These are phyloP conservation scores for Gobionotothen gibberifrons DNA, from an alignment of 2,797 vertebrate genomes.

Conservation along the genomic window DNA sequence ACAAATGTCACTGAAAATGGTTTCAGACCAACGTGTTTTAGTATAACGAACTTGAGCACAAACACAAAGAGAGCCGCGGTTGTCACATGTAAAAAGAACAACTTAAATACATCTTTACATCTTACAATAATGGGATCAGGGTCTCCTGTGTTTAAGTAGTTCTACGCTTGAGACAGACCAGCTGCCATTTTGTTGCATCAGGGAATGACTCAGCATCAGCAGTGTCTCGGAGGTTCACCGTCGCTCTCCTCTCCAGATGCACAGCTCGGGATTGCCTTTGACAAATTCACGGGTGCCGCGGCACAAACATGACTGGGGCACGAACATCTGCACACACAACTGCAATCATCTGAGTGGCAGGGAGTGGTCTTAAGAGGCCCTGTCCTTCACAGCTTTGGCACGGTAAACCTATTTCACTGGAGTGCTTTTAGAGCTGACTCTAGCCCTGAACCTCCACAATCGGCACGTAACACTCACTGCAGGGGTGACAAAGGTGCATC, in stretches of 20 bases:
- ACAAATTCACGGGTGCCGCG: constrained; percentile 53
- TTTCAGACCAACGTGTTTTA: constrained; percentile 4
- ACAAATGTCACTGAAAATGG: constrained; percentile 3
- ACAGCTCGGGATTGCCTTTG: constrained; percentile 54
- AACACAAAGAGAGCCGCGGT: constrained; percentile 16
- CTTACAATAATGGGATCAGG: constrained; percentile 42
- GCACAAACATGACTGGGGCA: constrained; percentile 57
- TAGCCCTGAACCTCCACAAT: constrained; percentile 80
- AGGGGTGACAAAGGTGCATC: constrained; percentile 85
- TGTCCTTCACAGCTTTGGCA: constrained; percentile 83
- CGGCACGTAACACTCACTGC: constrained; percentile 83
- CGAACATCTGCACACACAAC: constrained; percentile 76
- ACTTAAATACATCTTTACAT: constrained; percentile 28
- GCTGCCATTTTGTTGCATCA: constrained; percentile 73
- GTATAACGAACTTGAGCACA: not conserved
- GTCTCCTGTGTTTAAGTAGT: constrained; percentile 46
- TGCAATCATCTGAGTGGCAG: constrained; percentile 74
- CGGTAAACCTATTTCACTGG: constrained; percentile 83
- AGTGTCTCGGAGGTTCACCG: constrained; percentile 56
- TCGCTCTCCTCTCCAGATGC: constrained; percentile 44
- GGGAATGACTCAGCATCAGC: constrained; percentile 78
- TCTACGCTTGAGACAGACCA: constrained; percentile 66
- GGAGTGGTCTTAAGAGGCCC: constrained; percentile 81
- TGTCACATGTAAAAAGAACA: constrained; percentile 17
- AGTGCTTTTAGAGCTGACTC: constrained; percentile 86